phyloP scores from a whole-genome alignment of 2,113 vertebrate species.

The Notothenia coriiceps region DNA sequence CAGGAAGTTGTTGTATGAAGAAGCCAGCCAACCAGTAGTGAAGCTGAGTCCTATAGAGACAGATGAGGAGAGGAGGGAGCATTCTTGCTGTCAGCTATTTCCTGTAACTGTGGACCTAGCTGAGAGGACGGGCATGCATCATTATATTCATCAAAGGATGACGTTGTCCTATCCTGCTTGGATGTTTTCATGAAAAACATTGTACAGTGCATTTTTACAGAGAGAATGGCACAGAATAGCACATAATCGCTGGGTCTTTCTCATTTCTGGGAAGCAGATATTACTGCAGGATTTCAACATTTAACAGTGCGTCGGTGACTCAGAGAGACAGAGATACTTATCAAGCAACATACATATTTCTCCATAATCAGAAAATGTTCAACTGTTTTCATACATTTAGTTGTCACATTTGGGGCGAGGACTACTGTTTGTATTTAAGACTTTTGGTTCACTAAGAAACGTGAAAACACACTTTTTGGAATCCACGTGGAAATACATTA shows the following conservation, averaged over 20 bases:
- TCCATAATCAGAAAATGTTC: too few species aligned
- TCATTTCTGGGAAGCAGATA: constrained; percentile 2
- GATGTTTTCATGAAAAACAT: background rate
- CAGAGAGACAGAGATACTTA: too few species aligned
- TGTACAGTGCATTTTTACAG: background rate
- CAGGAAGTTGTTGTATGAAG: constrained; percentile 83
- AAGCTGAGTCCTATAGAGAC: constrained; percentile 75
- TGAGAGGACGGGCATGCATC: constrained; percentile 61
- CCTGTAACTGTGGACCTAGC: constrained; percentile 76
- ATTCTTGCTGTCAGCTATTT: constrained; percentile 87
- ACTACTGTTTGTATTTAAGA: background rate
- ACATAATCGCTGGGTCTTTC: background rate
- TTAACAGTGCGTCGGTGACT: too few species aligned
- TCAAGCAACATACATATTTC: too few species aligned
- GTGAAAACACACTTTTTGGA: constrained; percentile 2
- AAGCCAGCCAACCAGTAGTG: constrained; percentile 70
- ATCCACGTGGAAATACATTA: background rate
- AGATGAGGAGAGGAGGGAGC: constrained; percentile 78
- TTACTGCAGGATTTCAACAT: background rate
- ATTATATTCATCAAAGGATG: constrained; percentile 62
- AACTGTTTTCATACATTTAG: too few species aligned
- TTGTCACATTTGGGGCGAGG: background rate
- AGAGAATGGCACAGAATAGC: background rate
- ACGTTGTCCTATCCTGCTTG: constrained; percentile 42
- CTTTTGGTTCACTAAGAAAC: background rate